Conservation (phyloP, 2,113 vertebrate genomes). For the Corythornis cristatus region DNA sequence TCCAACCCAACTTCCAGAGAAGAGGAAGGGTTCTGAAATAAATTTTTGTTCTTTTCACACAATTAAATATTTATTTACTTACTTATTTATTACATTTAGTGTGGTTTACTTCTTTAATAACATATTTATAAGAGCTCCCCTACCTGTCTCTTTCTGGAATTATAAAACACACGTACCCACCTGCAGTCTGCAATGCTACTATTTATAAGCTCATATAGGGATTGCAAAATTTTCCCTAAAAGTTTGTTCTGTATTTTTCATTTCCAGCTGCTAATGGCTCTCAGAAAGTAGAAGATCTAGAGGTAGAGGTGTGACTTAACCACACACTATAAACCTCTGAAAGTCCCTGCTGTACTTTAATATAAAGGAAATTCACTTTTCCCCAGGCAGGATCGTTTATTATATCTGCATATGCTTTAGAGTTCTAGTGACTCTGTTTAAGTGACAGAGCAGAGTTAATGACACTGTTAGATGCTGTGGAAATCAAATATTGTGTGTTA, state of each 20-base stretch:
- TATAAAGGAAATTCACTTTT: constrained; percentile 53
- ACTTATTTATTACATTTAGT: constrained; percentile 17
- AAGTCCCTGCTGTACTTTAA: constrained; percentile 38
- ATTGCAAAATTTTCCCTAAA: constrained; percentile 44
- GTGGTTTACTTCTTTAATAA: constrained; percentile 57
- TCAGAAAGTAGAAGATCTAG: constrained; percentile 36
- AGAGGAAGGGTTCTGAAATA: neutral
- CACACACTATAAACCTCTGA: constrained; percentile 12
- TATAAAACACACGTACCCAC: constrained; percentile 39
- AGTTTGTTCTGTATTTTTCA: constrained; percentile 59
- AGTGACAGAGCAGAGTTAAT: neutral
- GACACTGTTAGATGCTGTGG: neutral
- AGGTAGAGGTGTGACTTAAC: constrained; percentile 49
- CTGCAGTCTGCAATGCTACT: constrained; percentile 38
- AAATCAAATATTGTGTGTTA: neutral
- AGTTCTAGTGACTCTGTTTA: neutral
- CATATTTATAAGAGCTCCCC: constrained; percentile 64
- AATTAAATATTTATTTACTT: neutral
- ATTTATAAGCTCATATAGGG: constrained; percentile 58
- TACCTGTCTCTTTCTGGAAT: constrained; percentile 66
- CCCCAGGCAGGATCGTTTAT: neutral
- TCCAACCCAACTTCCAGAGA: neutral
- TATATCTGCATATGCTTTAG: constrained; percentile 7
- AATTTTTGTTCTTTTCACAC: neutral
- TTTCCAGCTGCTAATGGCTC: constrained; percentile 60